A percentile compares a stretch with the other conserved stretches of the same genome.
Evolutionary conservation across 1,140 invertebrate species (phyloP).

Genomic region (Acromyrmex echinatior): DNA sequence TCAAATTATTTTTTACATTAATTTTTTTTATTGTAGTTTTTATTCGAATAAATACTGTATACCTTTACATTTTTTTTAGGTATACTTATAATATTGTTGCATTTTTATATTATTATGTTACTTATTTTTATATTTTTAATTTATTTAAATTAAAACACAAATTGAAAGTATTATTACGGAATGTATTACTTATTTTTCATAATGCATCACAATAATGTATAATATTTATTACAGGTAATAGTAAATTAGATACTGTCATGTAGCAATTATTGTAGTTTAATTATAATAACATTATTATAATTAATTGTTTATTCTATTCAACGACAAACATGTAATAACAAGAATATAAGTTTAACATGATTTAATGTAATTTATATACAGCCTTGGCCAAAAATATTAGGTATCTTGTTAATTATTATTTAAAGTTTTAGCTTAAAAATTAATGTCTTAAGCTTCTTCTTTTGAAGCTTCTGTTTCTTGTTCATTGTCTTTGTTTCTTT

Average conservation of each 20-base stretch:
- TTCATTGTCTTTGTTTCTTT: constrained; percentile 33
- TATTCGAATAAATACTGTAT: not conserved
- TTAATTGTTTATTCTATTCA: constrained; percentile 28
- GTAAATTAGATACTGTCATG: constrained; percentile 5
- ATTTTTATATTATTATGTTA: not conserved
- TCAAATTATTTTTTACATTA: not conserved
- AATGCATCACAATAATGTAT: not conserved
- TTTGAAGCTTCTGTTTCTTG: constrained; percentile 5
- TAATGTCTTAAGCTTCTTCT: constrained; percentile 10
- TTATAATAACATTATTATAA: constrained; percentile 5
- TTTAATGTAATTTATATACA: not conserved
- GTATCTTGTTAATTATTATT: no score
- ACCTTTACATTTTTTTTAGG: not conserved
- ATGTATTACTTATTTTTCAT: constrained; percentile 30
- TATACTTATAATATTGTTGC: not conserved
- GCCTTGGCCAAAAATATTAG: no score
- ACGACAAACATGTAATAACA: not conserved
- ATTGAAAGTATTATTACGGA: not conserved
- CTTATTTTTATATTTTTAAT: not conserved
- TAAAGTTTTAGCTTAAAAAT: no score
- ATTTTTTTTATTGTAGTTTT: not conserved
- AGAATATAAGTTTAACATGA: not conserved
- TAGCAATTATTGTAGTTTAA: not conserved
- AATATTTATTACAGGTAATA: not conserved
- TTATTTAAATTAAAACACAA: not conserved